Evolutionary conservation across 2,113 vertebrate genomes (phyloP).

Genomic region (Puma concolor): DNA sequence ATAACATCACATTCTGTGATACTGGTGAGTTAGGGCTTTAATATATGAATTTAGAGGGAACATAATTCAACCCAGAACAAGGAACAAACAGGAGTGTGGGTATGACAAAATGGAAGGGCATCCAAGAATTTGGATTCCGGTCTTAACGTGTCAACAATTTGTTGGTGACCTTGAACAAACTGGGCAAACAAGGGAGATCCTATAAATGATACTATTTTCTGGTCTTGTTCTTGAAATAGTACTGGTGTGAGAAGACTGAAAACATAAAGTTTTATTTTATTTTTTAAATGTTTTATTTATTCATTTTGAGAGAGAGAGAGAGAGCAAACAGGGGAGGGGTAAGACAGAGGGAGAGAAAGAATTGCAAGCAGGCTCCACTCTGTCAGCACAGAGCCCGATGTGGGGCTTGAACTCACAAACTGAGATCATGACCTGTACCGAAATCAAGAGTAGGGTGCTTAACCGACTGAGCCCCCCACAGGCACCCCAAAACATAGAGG

Average conservation of each 20-base stretch:
- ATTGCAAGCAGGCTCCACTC: too few relatives aligned
- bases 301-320: too few relatives aligned
- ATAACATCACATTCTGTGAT: not conserved
- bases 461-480: too few relatives aligned
- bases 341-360: too few relatives aligned
- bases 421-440: too few relatives aligned
- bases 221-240: not conserved
- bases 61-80: not conserved
- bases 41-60: not conserved
- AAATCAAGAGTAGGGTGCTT: too few relatives aligned
- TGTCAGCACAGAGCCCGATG: too few relatives aligned
- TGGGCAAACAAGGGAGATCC: not conserved
- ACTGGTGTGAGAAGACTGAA: not conserved
- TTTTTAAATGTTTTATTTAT: too few relatives aligned
- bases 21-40: not conserved
- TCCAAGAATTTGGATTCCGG: not conserved
- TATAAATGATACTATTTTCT: not conserved
- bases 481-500: too few relatives aligned
- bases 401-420: too few relatives aligned
- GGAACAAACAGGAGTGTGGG: not conserved
- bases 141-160: not conserved
- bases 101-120: not conserved
- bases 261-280: not conserved
- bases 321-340: too few relatives aligned
- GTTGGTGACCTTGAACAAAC: not conserved